Percentiles rank a stretch among this genome's conserved stretches.
Evolutionary conservation across 2,797 vertebrate genomes (phyloP).

Genomic region (Poeciliopsis gracilis): DNA sequence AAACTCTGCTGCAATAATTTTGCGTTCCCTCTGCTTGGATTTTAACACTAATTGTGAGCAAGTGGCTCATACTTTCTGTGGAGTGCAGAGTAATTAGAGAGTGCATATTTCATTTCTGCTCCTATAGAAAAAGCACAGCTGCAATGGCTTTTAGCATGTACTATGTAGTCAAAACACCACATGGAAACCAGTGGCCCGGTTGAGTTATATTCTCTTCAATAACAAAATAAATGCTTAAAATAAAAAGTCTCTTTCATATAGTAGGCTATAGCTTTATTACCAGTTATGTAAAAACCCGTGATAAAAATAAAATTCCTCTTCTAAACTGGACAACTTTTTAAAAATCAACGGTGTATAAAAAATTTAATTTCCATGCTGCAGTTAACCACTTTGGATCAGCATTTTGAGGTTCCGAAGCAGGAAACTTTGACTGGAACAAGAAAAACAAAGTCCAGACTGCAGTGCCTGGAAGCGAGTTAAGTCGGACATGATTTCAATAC

Average conservation of each 20-base stretch:
- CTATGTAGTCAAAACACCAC: not conserved
- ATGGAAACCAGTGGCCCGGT: too few relatives aligned
- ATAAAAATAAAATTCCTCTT: not conserved
- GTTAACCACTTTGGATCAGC: not conserved
- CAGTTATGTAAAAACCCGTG: not conserved
- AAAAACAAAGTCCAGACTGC: not conserved
- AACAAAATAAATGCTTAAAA: not conserved
- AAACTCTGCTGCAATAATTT: constrained; percentile 52
- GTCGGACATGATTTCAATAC: not conserved
- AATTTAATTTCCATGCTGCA: not conserved
- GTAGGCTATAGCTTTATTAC: not conserved
- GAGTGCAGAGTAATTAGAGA: constrained; percentile 54
- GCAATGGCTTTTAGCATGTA: constrained; percentile 27
- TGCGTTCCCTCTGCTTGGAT: constrained; percentile 27
- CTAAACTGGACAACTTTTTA: not conserved
- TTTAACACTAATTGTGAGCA: constrained; percentile 48
- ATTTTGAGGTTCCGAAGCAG: not conserved
- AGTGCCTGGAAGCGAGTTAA: not conserved
- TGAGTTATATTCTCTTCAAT: not conserved
- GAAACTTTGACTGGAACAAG: not conserved
- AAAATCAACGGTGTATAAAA: not conserved
- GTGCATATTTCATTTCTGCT: constrained; percentile 34
- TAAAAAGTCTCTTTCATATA: not conserved
- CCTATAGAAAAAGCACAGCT: constrained; percentile 39
- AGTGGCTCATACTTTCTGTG: constrained; percentile 50